These are phyloP conservation scores for Carassius auratus DNA, from an alignment of 2,113 vertebrate species.

Conservation along the genomic window DNA sequence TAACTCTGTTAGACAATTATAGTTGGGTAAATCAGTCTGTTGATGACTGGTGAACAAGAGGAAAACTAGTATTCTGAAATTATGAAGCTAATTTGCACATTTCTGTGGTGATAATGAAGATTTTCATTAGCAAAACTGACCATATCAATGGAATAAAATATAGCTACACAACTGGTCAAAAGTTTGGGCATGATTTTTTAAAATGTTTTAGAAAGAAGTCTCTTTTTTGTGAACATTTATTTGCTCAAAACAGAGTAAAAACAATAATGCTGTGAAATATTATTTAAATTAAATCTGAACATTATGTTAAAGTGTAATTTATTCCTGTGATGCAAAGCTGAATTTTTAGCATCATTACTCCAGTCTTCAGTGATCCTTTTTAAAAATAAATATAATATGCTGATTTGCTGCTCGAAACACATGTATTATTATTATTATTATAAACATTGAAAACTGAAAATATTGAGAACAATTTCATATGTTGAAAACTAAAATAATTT, in stretches of 20 bases:
- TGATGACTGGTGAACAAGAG: background rate
- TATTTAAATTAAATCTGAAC: too few species aligned
- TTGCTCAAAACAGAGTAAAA: too few species aligned
- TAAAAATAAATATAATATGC: background rate
- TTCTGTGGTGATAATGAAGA: background rate
- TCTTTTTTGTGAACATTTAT: background rate
- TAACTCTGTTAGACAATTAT: background rate
- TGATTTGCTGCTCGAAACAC: background rate
- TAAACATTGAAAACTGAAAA: too few species aligned
- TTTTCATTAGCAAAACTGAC: background rate
- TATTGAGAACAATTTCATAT: background rate
- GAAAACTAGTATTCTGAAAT: background rate
- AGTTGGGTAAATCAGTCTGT: slow-evolving; percentile 9
- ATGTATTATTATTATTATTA: background rate
- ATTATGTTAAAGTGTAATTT: too few species aligned
- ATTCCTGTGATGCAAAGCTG: too few species aligned
- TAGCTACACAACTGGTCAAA: background rate
- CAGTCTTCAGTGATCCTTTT: too few species aligned
- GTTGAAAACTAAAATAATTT: background rate
- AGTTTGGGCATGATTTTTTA: background rate
- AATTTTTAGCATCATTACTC: too few species aligned
- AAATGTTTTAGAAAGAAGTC: too few species aligned
- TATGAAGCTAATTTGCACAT: background rate
- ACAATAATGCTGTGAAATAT: too few species aligned
- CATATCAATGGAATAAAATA: background rate